A percentile compares a stretch with the other conserved stretches of the same genome.
Evolutionary conservation across 2,888 invertebrate genomes (phyloP).

Genomic region (Habrosyne pyritoides): DNA sequence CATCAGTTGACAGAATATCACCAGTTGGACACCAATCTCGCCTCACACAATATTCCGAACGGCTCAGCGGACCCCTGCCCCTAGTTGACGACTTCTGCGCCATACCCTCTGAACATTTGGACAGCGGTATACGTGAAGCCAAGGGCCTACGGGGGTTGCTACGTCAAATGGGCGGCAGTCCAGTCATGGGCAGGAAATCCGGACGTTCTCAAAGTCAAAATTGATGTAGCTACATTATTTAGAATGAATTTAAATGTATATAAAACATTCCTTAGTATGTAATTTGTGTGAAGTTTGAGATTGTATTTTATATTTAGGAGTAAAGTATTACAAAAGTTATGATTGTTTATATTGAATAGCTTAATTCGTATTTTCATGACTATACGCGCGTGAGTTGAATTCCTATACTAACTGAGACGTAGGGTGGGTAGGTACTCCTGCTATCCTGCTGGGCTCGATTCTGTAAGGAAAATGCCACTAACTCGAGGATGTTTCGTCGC

Average conservation of each 20-base stretch:
- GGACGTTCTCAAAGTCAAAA: slow-evolving; percentile 78
- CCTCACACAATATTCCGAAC: slow-evolving; percentile 85
- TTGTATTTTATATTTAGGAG: background rate
- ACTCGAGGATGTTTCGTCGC: too few species aligned
- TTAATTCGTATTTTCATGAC: too few species aligned
- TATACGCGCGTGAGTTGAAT: too few species aligned
- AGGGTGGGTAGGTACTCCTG: too few species aligned
- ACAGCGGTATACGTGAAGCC: slow-evolving; percentile 85
- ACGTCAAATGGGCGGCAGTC: slow-evolving; percentile 93
- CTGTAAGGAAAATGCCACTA: too few species aligned
- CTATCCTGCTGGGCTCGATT: too few species aligned
- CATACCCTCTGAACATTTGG: slow-evolving; percentile 90
- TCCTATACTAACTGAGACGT: too few species aligned
- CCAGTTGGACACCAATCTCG: slow-evolving; percentile 85
- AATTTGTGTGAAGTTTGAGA: slow-evolving; percentile 5
- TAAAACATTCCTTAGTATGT: slow-evolving; percentile 25
- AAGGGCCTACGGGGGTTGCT: slow-evolving; percentile 91
- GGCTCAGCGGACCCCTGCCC: slow-evolving; percentile 86
- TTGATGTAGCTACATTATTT: slow-evolving; percentile 33
- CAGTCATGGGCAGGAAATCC: slow-evolving; percentile 89
- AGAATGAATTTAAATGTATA: slow-evolving; percentile 21
- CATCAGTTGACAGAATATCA: slow-evolving; percentile 66
- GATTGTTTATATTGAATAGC: background rate
- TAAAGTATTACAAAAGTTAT: background rate
- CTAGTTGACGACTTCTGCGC: slow-evolving; percentile 96